phyloP scores from a whole-genome alignment of 2,888 invertebrate species.

The Coronaproctus castanopsis region DNA sequence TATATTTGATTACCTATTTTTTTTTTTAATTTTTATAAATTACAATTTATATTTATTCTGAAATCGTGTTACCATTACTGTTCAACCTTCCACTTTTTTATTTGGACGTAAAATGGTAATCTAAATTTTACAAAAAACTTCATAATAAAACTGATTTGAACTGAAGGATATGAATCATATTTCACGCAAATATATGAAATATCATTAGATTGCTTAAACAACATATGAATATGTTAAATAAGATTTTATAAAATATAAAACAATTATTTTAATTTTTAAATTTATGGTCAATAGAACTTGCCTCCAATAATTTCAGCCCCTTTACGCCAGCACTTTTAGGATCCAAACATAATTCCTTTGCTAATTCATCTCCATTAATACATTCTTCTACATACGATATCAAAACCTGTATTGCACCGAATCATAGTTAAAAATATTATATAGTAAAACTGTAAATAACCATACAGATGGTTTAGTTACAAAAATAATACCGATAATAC shows the following conservation, averaged over 20 bases:
- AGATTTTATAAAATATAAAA: no score
- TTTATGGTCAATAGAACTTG: constrained; percentile 25
- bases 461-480: not conserved
- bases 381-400: constrained; percentile 47
- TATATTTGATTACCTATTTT: no score
- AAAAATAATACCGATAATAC: constrained; percentile 26
- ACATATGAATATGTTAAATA: not conserved
- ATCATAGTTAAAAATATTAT: constrained; percentile 5
- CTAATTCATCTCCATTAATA: constrained; percentile 44
- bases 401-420: constrained; percentile 26
- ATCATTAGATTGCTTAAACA: no score
- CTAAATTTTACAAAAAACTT: no score
- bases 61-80: no score
- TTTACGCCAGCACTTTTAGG: constrained; percentile 66
- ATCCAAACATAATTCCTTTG: constrained; percentile 58
- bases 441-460: not conserved
- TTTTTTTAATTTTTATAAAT: no score
- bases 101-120: no score
- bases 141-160: no score
- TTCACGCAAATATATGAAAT: no score
- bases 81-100: no score
- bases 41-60: no score
- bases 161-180: no score
- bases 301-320: constrained; percentile 68
- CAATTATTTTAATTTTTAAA: not conserved